These are phyloP conservation scores for Elaeidobius kamerunicus DNA, from an alignment of 2,888 invertebrate species.

Conservation along the genomic window DNA sequence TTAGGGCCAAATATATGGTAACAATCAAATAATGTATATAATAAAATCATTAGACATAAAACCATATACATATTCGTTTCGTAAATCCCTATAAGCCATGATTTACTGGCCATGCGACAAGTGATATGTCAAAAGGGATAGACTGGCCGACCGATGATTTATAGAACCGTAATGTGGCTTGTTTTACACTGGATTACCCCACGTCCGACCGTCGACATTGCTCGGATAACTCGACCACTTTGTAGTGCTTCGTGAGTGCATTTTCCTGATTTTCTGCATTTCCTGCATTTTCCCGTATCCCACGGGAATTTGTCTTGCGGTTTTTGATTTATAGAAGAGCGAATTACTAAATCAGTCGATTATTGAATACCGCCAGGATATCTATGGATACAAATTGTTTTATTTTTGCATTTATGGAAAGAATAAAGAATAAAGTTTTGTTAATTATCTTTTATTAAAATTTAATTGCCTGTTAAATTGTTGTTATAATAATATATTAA, in stretches of 20 bases:
- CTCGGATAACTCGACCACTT: conserved; percentile 17
- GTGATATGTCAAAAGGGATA: conserved; percentile 15
- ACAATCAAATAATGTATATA: too few species aligned
- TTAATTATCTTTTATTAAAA: too few species aligned
- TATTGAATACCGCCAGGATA: too few species aligned
- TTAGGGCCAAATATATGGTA: background rate
- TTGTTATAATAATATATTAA: too few species aligned
- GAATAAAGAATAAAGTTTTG: too few species aligned
- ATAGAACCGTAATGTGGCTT: conserved; percentile 18
- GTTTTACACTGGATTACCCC: conserved; percentile 19
- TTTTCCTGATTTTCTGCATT: conserved; percentile 21
- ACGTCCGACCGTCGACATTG: conserved; percentile 14
- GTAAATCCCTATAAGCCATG: background rate
- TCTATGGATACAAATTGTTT: too few species aligned
- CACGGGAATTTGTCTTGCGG: conserved; percentile 9
- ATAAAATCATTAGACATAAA: too few species aligned
- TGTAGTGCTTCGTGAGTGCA: conserved; percentile 13
- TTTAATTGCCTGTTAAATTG: too few species aligned
- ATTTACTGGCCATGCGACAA: conserved; percentile 3
- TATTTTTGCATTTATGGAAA: too few species aligned
- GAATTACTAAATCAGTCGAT: conserved; percentile 1
- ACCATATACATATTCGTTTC: background rate
- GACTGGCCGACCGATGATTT: conserved; percentile 16
- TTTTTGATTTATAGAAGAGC: conserved; percentile 11
- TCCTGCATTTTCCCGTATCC: conserved; percentile 12